Base-by-base conservation (phyloP, 2,888 invertebrate species). In the Sacculina carcini region DNA sequence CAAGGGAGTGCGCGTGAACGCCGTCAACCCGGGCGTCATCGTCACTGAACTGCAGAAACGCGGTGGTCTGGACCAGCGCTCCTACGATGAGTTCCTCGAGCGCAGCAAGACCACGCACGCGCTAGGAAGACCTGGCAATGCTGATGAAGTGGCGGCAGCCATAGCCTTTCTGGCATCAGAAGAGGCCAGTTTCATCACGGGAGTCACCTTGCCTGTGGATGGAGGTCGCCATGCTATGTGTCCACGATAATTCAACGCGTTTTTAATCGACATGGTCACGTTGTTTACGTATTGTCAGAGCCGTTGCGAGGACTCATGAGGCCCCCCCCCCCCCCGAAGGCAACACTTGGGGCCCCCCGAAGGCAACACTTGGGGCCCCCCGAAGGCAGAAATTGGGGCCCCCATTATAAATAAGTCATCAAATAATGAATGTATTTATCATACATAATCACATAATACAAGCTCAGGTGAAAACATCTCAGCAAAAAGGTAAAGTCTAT, bases 211-310 rank as follows among this genome's bases (percentile, higher is more conserved):
- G 24, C 81, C 89, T 0, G 82, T 94, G 0, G 96, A 96, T 66
- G 96, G 96, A 23, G 96, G 96, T 0, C 73, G 90, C 46, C 85
- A 89, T 65, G 83, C 81, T 6, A 82, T 89, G 79, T 90, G 90
- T 61, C 89, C 90, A 10, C 75, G 90, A 61, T 86, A 75, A 73
- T n/a, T n/a, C n/a, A n/a, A n/a, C n/a, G n/a, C n/a, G n/a, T 9
- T 24, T 10, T 19, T 42, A n/a, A 34, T 34, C n/a, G 34, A 12
- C 34, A n/a, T n/a, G n/a, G n/a, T n/a, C n/a, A n/a, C n/a, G n/a
- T n/a, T n/a, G n/a, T n/a, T n/a, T n/a, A n/a, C n/a, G n/a, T n/a
- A n/a, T n/a, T n/a, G n/a, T n/a, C n/a, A n/a, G n/a, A n/a, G n/a
- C n/a, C n/a, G n/a, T n/a, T n/a, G n/a, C n/a, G n/a, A n/a, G n/a